phyloP scores from a whole-genome alignment of 2,797 vertebrate genomes.

The Tarsius wallacei region DNA sequence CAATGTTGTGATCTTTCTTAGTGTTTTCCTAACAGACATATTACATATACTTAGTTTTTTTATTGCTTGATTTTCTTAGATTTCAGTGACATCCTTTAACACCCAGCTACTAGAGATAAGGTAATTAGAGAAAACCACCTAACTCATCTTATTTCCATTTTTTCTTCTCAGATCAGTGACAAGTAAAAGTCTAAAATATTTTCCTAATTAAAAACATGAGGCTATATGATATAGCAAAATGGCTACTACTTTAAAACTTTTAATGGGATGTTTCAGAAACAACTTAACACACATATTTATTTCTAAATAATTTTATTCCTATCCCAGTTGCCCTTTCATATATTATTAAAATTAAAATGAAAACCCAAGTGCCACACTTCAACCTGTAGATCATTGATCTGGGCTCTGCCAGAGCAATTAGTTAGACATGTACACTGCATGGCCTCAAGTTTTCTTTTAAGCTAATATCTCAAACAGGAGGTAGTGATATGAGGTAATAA shows the following conservation, averaged over 20 bases:
- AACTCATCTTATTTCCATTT: background rate
- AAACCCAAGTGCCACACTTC: background rate
- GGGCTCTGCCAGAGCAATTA: background rate
- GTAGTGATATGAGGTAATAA: background rate
- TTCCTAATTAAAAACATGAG: conserved; percentile 26
- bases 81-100: background rate
- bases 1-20: background rate
- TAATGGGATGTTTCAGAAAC: background rate
- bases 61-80: background rate
- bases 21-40: background rate
- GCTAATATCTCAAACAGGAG: conserved; percentile 11
- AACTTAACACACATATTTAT: background rate
- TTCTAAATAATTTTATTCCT: background rate
- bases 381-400: background rate
- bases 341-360: conserved; percentile 49
- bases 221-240: background rate
- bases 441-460: conserved; percentile 39
- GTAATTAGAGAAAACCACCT: background rate
- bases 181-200: conserved; percentile 37
- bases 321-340: background rate
- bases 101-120: background rate
- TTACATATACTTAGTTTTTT: background rate
- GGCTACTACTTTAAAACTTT: conserved; percentile 35
- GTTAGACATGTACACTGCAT: background rate
- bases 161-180: background rate